A percentile compares a stretch with the other conserved stretches of the same genome.
Conservation (phyloP, 2,113 vertebrate genomes). For the Cyrtonyx montezumae region DNA sequence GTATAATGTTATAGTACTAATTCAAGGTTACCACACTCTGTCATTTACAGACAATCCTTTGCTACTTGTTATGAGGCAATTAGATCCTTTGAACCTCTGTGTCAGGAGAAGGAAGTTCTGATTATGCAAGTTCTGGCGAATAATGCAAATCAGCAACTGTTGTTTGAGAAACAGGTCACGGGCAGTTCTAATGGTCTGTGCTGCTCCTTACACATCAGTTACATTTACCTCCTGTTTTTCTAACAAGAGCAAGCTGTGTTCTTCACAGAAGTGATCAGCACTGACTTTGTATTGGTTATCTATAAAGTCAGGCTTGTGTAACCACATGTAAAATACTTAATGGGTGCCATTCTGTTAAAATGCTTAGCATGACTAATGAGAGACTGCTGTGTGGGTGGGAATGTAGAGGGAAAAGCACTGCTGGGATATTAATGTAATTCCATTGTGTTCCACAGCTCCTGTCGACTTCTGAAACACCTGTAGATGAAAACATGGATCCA, state of each 20-base stretch:
- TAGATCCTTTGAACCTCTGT: not conserved
- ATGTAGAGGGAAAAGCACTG: not conserved
- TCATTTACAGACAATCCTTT: not conserved
- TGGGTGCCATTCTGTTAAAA: not conserved
- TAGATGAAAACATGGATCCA: slow-evolving; percentile 90
- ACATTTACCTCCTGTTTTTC: not conserved
- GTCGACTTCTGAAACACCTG: slow-evolving; percentile 86
- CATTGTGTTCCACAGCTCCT: slow-evolving; percentile 81
- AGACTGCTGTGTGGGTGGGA: not conserved
- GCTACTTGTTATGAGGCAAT: not conserved
- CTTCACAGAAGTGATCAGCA: not conserved
- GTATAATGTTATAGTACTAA: not conserved
- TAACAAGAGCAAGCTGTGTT: not conserved
- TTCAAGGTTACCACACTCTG: not conserved
- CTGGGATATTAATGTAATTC: not conserved
- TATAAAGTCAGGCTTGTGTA: not conserved
- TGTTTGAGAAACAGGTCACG: not conserved
- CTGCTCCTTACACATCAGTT: not conserved
- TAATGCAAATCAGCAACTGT: not conserved
- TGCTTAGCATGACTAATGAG: not conserved
- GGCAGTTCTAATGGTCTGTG: not conserved
- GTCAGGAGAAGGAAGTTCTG: not conserved
- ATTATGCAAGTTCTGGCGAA: not conserved
- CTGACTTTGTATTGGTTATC: not conserved
- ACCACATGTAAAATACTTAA: not conserved